Conservation (phyloP, 1,140 invertebrate species). For the Mycetomoellerius zeteki region DNA sequence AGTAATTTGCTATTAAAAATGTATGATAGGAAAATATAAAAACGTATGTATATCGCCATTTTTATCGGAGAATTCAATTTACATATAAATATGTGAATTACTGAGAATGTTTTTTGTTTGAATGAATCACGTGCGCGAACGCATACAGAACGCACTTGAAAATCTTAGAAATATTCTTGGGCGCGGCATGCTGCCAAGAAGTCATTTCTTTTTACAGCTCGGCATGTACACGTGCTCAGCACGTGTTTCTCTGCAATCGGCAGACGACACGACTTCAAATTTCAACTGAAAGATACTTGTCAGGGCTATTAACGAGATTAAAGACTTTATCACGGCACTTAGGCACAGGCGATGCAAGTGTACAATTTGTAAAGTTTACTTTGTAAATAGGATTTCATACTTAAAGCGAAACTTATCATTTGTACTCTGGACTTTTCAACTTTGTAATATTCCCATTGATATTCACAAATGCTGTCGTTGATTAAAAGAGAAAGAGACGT, state of each 20-base stretch:
- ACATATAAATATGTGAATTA: constrained; percentile 1
- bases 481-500: not conserved
- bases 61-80: not conserved
- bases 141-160: constrained; percentile 14
- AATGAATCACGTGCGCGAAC: constrained; percentile 30
- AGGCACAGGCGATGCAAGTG: not conserved
- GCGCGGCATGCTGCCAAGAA: constrained; percentile 38
- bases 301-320: constrained; percentile 56
- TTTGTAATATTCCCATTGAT: not conserved
- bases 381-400: constrained; percentile 1
- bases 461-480: not conserved
- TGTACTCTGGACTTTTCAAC: not conserved
- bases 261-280: constrained; percentile 60
- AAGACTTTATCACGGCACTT: constrained; percentile 17
- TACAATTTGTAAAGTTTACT: constrained; percentile 7
- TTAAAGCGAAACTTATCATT: constrained; percentile 12
- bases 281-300: constrained; percentile 47
- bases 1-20: not conserved
- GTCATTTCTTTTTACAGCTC: constrained; percentile 59
- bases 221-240: constrained; percentile 60
- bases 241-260: constrained; percentile 56
- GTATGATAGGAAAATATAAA: not conserved
- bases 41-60: not conserved
- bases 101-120: not conserved
- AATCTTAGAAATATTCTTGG: constrained; percentile 11